Percentiles rank a stretch among this genome's conserved stretches.
These are phyloP conservation scores for Pterophyllum scalare DNA, from an alignment of 2,113 vertebrate species.

Conservation along the genomic window DNA sequence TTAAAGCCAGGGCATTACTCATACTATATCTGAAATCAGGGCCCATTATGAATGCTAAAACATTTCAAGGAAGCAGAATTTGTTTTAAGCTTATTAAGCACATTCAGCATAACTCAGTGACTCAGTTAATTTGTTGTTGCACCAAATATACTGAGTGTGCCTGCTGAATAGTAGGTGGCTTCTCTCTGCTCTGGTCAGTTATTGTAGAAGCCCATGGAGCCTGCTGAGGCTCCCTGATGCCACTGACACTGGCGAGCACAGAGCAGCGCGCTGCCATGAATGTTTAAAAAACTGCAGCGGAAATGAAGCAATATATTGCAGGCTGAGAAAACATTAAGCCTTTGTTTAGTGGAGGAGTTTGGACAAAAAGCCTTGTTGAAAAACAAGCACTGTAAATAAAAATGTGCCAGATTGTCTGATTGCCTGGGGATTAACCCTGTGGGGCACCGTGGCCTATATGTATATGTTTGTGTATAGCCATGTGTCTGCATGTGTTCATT, in stretches of 20 bases:
- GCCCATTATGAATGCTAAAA: not conserved
- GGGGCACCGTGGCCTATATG: not conserved
- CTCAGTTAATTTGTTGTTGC: slow-evolving; percentile 22
- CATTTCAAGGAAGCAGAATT: slow-evolving; percentile 31
- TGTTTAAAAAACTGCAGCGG: slow-evolving; percentile 44
- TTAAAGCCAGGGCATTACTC: not conserved
- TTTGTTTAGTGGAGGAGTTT: slow-evolving; percentile 14
- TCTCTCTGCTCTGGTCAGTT: slow-evolving; percentile 26
- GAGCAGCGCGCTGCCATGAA: not conserved
- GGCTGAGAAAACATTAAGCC: slow-evolving; percentile 25
- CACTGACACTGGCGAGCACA: slow-evolving; percentile 10
- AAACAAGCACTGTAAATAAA: not conserved
- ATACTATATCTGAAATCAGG: not conserved
- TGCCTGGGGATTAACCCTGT: not conserved
- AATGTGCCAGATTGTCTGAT: not conserved
- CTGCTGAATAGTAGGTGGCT: slow-evolving; percentile 2
- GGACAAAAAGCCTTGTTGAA: not conserved
- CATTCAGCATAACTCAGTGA: not conserved
- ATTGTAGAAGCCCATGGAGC: slow-evolving; percentile 14
- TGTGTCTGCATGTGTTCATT: not conserved
- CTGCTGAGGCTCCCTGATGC: slow-evolving; percentile 12
- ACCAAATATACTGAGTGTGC: not conserved
- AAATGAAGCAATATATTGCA: slow-evolving; percentile 46
- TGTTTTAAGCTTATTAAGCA: slow-evolving; percentile 10
- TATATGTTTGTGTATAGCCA: not conserved